phyloP scores from a whole-genome alignment of 2,797 vertebrate genomes.

The Microcaecilia unicolor region DNA sequence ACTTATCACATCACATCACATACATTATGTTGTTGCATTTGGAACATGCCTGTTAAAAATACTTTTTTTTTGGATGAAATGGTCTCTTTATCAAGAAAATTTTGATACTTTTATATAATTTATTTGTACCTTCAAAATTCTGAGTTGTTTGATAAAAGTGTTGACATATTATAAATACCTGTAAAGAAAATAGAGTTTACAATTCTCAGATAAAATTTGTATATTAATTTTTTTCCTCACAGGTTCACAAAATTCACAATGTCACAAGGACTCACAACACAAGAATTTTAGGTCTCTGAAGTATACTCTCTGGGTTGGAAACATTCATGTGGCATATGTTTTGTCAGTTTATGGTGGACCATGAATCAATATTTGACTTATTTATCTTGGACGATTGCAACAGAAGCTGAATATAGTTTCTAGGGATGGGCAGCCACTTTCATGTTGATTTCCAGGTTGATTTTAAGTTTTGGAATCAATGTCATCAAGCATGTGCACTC shows the following conservation, averaged over 20 bases:
- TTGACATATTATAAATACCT: slow-evolving; percentile 59
- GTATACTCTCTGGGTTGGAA: slow-evolving; percentile 44
- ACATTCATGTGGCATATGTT: slow-evolving; percentile 39
- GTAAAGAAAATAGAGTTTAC: slow-evolving; percentile 67
- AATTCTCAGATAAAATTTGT: slow-evolving; percentile 51
- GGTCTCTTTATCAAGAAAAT: slow-evolving; percentile 47
- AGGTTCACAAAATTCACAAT: slow-evolving; percentile 55
- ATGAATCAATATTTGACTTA: too few relatives aligned
- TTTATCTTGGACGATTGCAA: too few relatives aligned
- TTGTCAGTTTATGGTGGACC: too few relatives aligned
- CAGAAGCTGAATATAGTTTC: too few relatives aligned
- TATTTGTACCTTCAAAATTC: slow-evolving; percentile 58
- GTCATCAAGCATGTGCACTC: too few relatives aligned
- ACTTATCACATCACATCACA: slow-evolving; percentile 52
- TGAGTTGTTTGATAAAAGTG: slow-evolving; percentile 52
- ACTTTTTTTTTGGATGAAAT: slow-evolving; percentile 65
- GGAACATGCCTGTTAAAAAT: slow-evolving; percentile 60
- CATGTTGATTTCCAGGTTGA: too few relatives aligned
- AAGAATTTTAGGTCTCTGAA: slow-evolving; percentile 43
- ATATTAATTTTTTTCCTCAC: slow-evolving; percentile 31
- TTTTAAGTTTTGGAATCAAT: too few relatives aligned
- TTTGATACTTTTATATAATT: slow-evolving; percentile 55
- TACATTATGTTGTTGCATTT: slow-evolving; percentile 42
- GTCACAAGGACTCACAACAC: slow-evolving; percentile 47
- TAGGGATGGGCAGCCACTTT: too few relatives aligned